Evolutionary conservation across 2,888 invertebrate species (phyloP), one percentile per base, ranked within the genome.

Genomic region (Meandrusa payeni): DNA sequence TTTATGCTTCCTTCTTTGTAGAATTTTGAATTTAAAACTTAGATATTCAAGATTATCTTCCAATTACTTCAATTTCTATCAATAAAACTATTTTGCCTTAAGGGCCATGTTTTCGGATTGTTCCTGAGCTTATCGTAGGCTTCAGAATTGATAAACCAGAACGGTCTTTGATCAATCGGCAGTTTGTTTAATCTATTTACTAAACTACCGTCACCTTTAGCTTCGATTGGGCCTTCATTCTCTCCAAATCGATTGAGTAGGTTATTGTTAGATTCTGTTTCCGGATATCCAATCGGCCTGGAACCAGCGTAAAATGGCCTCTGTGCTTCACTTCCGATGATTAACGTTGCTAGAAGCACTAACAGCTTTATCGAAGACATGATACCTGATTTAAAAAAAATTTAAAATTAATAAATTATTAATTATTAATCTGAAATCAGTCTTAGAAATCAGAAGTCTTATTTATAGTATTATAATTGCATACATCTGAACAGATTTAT

Each of bases 231-330:
- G 22, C 90, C 58, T 26, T 55, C 54, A 11, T 61, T 61, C 36
- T 74, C 82, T 0, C 86, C 90, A 19, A 91, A 76, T 54, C 91
- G 77, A 55, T 89, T 89, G 5, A 10, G 6, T 26, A 36, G 6
- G 3, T 80, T 23, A n/a, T 17, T 41, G 6, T 65, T 55, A 0
- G 64, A 64, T 34, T 88, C 89, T 20, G 90, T 73, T 29, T 81
- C 85, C 42, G 92, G 93, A 49, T 89, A 89, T n/a, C 91, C 92
- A 10, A 90, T 89, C 0, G 90, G 83, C 4, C 80, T 71, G 1
- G 72, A 59, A 4, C 91, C 91, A 2, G 93, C 93, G 61, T 91
- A 93, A 31, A 89, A 89, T 0, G 93, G 91, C 13, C 93, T 85
- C 66, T 93, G 93, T 1, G 88, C 88, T 32, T 10, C 47, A 37